Conservation (phyloP, 1,140 invertebrate species). For the Drosophila ironensis region DNA sequence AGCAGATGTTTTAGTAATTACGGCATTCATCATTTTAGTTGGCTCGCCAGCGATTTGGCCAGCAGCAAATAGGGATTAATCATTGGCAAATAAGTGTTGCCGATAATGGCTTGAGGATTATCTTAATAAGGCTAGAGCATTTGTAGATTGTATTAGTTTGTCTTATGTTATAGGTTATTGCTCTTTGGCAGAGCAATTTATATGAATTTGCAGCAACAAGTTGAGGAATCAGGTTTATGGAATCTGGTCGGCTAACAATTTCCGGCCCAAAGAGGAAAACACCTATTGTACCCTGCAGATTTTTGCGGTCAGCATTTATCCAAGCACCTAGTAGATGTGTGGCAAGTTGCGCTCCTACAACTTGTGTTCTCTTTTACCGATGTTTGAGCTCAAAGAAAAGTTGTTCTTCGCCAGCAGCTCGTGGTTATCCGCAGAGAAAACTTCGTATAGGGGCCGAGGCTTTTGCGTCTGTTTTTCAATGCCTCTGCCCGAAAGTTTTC, state of each 20-base stretch:
- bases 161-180: not conserved
- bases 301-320: not conserved
- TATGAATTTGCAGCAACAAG: not conserved
- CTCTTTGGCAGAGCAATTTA: conserved; percentile 6
- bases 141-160: no score
- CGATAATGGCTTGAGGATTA: not conserved
- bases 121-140: conserved; percentile 4
- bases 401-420: conserved; percentile 51
- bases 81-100: conserved; percentile 8
- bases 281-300: conserved; percentile 18
- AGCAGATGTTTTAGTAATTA: conserved; percentile 46
- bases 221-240: conserved; percentile 21
- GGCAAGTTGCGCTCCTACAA: conserved; percentile 14
- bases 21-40: conserved; percentile 39
- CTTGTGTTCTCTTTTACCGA: conserved; percentile 1
- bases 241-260: conserved; percentile 34
- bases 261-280: conserved; percentile 40
- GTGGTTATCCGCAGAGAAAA: conserved; percentile 45
- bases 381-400: conserved; percentile 32
- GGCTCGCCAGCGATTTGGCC: conserved; percentile 31
- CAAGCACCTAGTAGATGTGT: no score
- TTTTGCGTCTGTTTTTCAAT: not conserved
- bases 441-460: conserved; percentile 59
- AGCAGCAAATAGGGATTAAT: conserved; percentile 43
- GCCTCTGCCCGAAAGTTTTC: conserved; percentile 57